phyloP scores from a whole-genome alignment of 2,113 vertebrate genomes.

The Lycaon pictus region DNA sequence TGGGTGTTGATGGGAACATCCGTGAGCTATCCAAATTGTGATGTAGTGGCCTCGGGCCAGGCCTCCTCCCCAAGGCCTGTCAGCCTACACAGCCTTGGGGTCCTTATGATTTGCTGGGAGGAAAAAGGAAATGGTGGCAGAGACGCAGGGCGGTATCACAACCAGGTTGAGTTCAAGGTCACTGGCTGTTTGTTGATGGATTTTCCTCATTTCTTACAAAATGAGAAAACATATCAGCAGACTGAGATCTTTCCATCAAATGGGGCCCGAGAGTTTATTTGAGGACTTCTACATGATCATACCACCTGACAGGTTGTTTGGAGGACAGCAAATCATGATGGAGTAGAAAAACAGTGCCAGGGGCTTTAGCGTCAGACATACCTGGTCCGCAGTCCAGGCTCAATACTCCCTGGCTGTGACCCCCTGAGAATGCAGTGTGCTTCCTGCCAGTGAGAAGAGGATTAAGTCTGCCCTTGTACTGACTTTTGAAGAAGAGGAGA shows the following conservation, averaged over 20 bases:
- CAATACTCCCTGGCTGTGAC: neutral
- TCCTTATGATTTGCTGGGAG: neutral
- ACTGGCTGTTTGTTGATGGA: neutral
- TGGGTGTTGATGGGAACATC: neutral
- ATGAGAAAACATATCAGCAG: slow-evolving; percentile 39
- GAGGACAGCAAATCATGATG: neutral
- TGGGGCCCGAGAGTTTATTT: neutral
- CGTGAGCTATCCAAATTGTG: neutral
- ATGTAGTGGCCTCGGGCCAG: neutral
- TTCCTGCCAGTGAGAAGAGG: neutral
- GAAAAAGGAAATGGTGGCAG: neutral
- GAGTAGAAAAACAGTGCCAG: neutral
- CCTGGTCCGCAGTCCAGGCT: neutral
- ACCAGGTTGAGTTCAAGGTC: slow-evolving; percentile 56
- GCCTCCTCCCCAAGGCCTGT: neutral
- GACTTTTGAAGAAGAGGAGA: neutral
- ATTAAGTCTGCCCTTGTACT: neutral
- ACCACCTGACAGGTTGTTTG: neutral
- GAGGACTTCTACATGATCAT: neutral
- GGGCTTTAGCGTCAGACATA: neutral
- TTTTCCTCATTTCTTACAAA: slow-evolving; percentile 66
- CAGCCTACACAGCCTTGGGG: neutral
- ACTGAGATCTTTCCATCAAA: slow-evolving; percentile 5
- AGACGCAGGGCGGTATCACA: neutral
- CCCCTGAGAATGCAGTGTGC: neutral